Evolutionary conservation across 1,140 invertebrate species (phyloP).

Genomic region (Samia ricini): DNA sequence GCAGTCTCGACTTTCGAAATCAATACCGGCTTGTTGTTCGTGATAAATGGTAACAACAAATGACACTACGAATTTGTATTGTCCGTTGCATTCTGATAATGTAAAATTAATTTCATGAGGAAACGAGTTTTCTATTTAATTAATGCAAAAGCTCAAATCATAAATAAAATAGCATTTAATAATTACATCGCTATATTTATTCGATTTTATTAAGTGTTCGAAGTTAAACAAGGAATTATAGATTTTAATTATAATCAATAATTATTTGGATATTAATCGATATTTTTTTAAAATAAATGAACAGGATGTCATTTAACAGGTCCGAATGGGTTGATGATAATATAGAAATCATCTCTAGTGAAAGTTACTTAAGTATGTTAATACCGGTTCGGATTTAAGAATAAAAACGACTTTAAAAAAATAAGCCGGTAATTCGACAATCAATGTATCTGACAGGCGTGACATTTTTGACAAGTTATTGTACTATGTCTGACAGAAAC

Average conservation of each 20-base stretch:
- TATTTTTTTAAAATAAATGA: neutral
- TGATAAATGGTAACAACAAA: neutral
- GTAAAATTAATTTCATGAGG: too few species aligned
- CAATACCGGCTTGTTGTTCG: neutral
- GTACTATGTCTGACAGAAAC: slow-evolving; percentile 22
- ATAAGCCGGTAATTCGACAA: slow-evolving; percentile 14
- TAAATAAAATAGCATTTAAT: too few species aligned
- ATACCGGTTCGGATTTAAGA: slow-evolving; percentile 32
- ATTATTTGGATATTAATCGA: neutral
- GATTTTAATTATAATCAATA: too few species aligned
- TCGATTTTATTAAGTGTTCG: too few species aligned
- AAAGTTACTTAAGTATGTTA: slow-evolving; percentile 34
- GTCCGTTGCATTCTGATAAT: neutral
- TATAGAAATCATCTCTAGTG: slow-evolving; percentile 14
- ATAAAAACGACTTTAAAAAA: neutral
- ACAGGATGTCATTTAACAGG: neutral
- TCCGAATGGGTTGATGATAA: too few species aligned
- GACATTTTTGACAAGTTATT: slow-evolving; percentile 27
- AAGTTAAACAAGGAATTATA: too few species aligned
- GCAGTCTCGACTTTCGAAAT: slow-evolving; percentile 10
- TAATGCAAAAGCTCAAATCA: too few species aligned
- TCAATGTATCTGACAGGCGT: slow-evolving; percentile 20
- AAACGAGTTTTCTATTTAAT: too few species aligned
- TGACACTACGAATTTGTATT: neutral
- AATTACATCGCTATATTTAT: too few species aligned